Conservation (phyloP, 2,888 invertebrate genomes). For the Lathronympha strigana region DNA sequence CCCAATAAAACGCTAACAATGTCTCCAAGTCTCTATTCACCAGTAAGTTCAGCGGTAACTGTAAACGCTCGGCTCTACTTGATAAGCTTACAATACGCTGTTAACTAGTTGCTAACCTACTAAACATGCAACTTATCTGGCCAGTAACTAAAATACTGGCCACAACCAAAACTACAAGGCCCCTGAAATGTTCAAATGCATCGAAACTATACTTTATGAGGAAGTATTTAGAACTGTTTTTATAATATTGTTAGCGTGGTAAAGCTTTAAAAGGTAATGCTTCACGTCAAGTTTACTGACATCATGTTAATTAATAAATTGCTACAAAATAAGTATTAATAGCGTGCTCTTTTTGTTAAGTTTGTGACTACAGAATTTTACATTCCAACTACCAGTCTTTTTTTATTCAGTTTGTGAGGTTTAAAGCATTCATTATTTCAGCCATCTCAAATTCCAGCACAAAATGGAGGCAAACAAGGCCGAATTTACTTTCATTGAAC, state of each 20-base stretch:
- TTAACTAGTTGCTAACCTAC: slow-evolving; percentile 49
- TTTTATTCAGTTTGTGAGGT: too few species aligned
- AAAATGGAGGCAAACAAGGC: background rate
- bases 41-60: slow-evolving; percentile 37
- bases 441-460: background rate
- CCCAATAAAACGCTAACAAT: slow-evolving; percentile 20
- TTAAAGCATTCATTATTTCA: background rate
- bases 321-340: background rate
- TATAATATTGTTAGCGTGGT: background rate
- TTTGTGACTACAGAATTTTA: too few species aligned
- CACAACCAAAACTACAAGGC: slow-evolving; percentile 4
- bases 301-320: slow-evolving; percentile 2
- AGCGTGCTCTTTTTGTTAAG: too few species aligned
- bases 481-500: slow-evolving; percentile 1
- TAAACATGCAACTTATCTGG: slow-evolving; percentile 54
- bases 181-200: background rate
- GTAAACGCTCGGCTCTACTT: slow-evolving; percentile 31
- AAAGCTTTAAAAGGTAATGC: slow-evolving; percentile 3
- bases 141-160: slow-evolving; percentile 18
- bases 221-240: background rate
- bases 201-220: slow-evolving; percentile 17
- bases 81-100: slow-evolving; percentile 39
- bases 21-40: slow-evolving; percentile 20
- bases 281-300: slow-evolving; percentile 10
- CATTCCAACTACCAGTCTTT: too few species aligned